These are phyloP conservation scores for Drosophila sp. DNA, from an alignment of 1,140 invertebrate genomes.

Conservation along the genomic window DNA sequence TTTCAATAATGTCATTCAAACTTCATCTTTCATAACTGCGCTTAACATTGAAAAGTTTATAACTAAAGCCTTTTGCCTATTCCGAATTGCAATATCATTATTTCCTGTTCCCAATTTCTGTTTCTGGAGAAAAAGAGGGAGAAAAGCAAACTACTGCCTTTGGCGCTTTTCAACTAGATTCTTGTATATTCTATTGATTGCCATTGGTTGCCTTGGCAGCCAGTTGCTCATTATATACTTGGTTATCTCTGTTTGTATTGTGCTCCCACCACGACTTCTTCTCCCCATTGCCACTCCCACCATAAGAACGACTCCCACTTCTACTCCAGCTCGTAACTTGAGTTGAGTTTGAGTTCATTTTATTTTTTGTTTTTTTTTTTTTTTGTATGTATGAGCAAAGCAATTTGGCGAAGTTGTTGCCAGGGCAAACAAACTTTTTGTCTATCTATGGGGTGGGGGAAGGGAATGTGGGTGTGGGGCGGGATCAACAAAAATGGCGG, in stretches of 20 bases:
- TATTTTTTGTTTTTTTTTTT: slow-evolving; percentile 12
- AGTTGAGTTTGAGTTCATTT: slow-evolving; percentile 50
- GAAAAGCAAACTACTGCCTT: too few species aligned
- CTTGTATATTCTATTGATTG: slow-evolving; percentile 8
- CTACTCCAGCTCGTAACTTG: slow-evolving; percentile 48
- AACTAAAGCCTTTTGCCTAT: not conserved
- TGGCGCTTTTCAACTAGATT: slow-evolving; percentile 5
- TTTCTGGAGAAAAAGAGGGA: too few species aligned
- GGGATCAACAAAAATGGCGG: slow-evolving; percentile 60
- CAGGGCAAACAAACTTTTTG: slow-evolving; percentile 49
- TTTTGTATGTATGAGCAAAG: slow-evolving; percentile 46
- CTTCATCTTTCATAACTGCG: not conserved
- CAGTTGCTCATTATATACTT: slow-evolving; percentile 45
- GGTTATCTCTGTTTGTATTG: slow-evolving; percentile 10
- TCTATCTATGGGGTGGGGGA: not conserved
- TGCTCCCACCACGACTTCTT: slow-evolving; percentile 7
- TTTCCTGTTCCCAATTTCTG: too few species aligned
- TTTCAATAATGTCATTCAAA: not conserved
- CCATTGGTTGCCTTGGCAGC: slow-evolving; percentile 43
- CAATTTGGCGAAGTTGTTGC: slow-evolving; percentile 69
- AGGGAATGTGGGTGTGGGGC: slow-evolving; percentile 2
- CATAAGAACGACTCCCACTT: not conserved
- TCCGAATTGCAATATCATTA: too few species aligned
- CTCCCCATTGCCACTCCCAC: slow-evolving; percentile 7
- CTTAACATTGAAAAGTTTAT: not conserved